A percentile compares a stretch with the other conserved stretches of the same genome.
phyloP scores from a whole-genome alignment of 2,113 vertebrate genomes.

The Psittacula cyanocephala region DNA sequence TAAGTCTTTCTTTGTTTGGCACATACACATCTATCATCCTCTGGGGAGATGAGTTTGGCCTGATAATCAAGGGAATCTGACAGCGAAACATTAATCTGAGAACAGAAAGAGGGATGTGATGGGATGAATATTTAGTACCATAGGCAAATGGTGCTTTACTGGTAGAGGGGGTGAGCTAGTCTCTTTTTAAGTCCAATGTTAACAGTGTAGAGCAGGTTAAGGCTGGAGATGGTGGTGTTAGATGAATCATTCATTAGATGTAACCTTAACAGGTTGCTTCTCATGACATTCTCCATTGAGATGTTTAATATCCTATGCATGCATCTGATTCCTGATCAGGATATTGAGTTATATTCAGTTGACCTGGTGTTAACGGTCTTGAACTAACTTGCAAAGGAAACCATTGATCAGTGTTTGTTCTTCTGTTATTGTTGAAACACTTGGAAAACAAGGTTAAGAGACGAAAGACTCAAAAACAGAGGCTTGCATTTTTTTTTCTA shows the following conservation, averaged over 20 bases:
- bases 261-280: not conserved
- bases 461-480: not conserved
- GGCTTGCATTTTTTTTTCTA: not conserved
- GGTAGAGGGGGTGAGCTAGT: not conserved
- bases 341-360: not conserved
- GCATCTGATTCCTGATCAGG: not conserved
- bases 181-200: not conserved
- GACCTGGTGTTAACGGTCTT: not conserved
- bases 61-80: slow-evolving; percentile 18
- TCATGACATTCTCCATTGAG: not conserved
- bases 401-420: not conserved
- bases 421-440: not conserved
- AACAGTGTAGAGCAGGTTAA: not conserved
- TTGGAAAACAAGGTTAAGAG: not conserved
- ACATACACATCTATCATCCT: slow-evolving; percentile 29
- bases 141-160: not conserved
- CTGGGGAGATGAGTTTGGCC: not conserved
- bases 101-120: not conserved
- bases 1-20: slow-evolving; percentile 39
- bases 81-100: slow-evolving; percentile 44
- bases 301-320: not conserved
- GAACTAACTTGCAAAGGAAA: not conserved
- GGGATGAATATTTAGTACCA: not conserved
- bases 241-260: not conserved
- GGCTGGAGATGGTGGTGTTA: not conserved